Base-by-base conservation (phyloP, 1,140 invertebrate species). In the Steinernema khuongi region DNA sequence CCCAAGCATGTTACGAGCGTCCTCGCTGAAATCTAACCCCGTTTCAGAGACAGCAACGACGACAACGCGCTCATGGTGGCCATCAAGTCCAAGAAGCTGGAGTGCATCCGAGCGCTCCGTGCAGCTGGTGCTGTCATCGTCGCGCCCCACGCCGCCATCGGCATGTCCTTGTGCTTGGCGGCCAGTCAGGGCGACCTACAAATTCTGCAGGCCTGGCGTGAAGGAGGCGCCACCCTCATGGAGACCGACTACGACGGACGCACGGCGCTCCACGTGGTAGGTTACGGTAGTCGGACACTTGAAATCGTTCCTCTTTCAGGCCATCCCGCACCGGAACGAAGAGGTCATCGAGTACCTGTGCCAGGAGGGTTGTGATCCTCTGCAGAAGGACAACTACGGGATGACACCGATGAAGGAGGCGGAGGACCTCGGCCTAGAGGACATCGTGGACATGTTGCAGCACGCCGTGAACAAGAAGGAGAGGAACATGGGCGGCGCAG, bases 241-340 rank as follows among this genome's bases (percentile, higher is more conserved):
- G 81, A 80, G 44, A 33, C 68, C 0, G 84, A 85, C 71, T 85
- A 85, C 66, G 77, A 81, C 26, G 80, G 81, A 18, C 68, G 84
- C 22, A 85, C 83, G 0, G 83, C 83, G 1, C 71, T 84, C 1
- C 84, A 85, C 74, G 78, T 85, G 70, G 82, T 85, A 36, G 71
- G 78, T 77, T 60, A 68, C 30, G 14, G 31, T 17, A 19, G 41
- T 71, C 29, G n/a, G 30, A 74, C 7, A 28, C 18, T 29, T 28
- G n/a, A 73, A 41, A 28, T 73, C n/a, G 1, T 1, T 32, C 36
- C 1, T 28, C n/a, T 74, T 77, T 7, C 72, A 77, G 75, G 75
- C 75, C 1, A 72, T 68, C 0, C 60, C 72, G 0, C 72, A 77
- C 32, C 74, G 74, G 31, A 68, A 74, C 22, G 18, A 30, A 70